Base-by-base conservation (phyloP, 2,797 vertebrate species). In the Argyrosomus regius region DNA sequence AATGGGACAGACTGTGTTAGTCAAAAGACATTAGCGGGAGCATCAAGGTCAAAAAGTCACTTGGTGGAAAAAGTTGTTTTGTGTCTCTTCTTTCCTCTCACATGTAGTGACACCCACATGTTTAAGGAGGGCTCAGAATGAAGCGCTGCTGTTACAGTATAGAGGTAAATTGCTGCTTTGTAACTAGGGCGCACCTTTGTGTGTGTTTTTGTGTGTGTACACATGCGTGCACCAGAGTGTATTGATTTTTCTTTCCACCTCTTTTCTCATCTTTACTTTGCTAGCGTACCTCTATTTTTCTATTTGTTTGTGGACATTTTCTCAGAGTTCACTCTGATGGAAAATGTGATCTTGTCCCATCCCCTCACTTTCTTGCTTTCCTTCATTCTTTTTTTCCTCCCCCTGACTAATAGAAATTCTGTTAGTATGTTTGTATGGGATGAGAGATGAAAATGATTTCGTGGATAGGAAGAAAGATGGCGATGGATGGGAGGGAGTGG, bases 371-470 rank as follows among this genome's bases (percentile, higher is more conserved):
- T 87, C 76, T 70, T 72, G 56, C 72, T 80, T 77, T 72, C 48
- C 35, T 54, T 46, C 59, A 62, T 80, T 63, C 62, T 65, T 83
- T 53, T 59, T 76, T 43, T 50, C 28, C 31, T 50, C 28, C 39
- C 41, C 68, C 78, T 74, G 86, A 91, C 89, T 90, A 92, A 93
- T 94, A 92, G 87, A 93, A 91, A 93, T 93, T 91, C 89, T 89
- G 87, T 92, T 91, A 90, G 89, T 89, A 88, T 91, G 87, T 92
- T 92, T 92, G 90, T 92, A 90, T 72, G 88, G 86, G 83, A 92
- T 90, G 90, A 93, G 83, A 89, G 92, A 93, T 93, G 92, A 94
- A 93, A 94, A 93, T 93, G 85, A 94, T 94, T 93, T 89, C 87
- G 86, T 84, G 88, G 83, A 87, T 84, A 89, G 92, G 73, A 88